Percentiles rank a stretch among this genome's conserved stretches.
phyloP scores from a whole-genome alignment of 2,888 invertebrate genomes.

The Stramonita haemastoma region DNA sequence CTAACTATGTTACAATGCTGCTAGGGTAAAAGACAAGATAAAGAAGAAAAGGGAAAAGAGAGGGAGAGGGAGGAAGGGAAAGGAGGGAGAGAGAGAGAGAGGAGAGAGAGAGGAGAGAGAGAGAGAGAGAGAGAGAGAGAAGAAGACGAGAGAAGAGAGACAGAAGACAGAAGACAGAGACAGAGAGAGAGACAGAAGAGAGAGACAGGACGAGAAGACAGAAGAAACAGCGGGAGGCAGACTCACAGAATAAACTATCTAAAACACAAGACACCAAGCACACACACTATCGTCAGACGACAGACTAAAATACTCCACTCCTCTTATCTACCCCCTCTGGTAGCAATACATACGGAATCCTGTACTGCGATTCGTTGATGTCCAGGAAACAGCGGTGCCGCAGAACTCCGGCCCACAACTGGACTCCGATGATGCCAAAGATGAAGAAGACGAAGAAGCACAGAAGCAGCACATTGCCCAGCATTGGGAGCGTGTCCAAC shows the following conservation, averaged over 20 bases:
- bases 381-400: conserved; percentile 94
- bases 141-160: background rate
- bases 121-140: background rate
- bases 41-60: too few species aligned
- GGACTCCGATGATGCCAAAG: conserved; percentile 99
- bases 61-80: too few species aligned
- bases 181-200: too few species aligned
- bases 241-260: background rate
- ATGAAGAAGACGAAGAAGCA: conserved; percentile 99
- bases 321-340: background rate
- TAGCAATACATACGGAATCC: conserved; percentile 85
- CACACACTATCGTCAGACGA: background rate
- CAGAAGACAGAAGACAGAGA: background rate
- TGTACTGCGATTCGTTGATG: conserved; percentile 80
- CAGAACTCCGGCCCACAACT: conserved; percentile 98
- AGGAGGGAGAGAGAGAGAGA: background rate
- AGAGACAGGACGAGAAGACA: too few species aligned
- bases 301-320: background rate
- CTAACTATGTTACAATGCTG: too few species aligned
- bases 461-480: conserved; percentile 95
- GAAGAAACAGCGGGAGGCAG: too few species aligned
- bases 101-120: background rate
- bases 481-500: conserved; percentile 98
- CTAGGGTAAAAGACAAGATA: too few species aligned
- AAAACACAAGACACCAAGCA: background rate